Percentiles rank a stretch among this genome's conserved stretches.
Conservation (phyloP, 30 jellyfish, hydroid and myxozoan genomes). For the Hydractinia echinata region DNA sequence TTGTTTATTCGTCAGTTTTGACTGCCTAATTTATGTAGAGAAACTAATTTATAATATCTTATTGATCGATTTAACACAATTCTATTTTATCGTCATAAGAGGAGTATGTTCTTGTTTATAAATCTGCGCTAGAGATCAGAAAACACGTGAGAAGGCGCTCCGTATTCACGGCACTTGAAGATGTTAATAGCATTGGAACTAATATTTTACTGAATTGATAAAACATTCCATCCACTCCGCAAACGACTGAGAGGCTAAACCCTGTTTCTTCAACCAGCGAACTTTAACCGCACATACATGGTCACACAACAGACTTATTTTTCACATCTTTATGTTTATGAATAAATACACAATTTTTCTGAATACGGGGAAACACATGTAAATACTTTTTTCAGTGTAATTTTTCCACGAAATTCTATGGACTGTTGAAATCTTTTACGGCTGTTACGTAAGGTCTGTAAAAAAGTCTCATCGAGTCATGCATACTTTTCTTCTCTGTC, state of each 20-base stretch:
- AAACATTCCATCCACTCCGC: not conserved
- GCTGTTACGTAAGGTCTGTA: too few species aligned
- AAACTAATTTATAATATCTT: not conserved
- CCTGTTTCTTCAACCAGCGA: not conserved
- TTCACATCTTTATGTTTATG: too few species aligned
- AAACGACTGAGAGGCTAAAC: not conserved
- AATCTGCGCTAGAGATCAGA: slow-evolving; percentile 25
- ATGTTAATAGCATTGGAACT: not conserved
- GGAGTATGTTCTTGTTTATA: slow-evolving; percentile 15
- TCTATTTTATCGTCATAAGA: slow-evolving; percentile 9
- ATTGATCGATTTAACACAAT: not conserved
- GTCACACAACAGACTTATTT: too few species aligned
- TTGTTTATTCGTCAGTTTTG: not conserved
- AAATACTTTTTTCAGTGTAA: too few species aligned
- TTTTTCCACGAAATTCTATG: too few species aligned
- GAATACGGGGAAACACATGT: too few species aligned
- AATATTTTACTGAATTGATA: slow-evolving; percentile 2
- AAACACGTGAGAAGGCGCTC: slow-evolving; percentile 27
- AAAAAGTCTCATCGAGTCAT: too few species aligned
- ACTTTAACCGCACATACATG: too few species aligned
- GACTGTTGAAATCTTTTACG: too few species aligned
- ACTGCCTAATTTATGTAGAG: not conserved
- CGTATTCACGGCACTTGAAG: not conserved
- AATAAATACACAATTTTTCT: too few species aligned
- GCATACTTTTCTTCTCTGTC: too few species aligned